Evolutionary conservation across 2,888 invertebrate species (phyloP).

Genomic region (Oscheius onirici): DNA sequence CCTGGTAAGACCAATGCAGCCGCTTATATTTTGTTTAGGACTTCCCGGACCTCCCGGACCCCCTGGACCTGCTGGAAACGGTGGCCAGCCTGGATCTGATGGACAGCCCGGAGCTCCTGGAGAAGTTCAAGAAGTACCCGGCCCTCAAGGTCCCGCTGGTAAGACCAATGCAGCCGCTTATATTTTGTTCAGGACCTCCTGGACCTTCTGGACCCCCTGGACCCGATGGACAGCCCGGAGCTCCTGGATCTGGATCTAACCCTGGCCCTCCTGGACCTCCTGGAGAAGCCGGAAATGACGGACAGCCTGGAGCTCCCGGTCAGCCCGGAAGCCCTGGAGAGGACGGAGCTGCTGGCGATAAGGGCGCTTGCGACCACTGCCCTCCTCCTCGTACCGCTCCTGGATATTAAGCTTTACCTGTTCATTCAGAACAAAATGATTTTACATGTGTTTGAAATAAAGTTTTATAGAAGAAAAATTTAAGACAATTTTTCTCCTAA

Average conservation of each 20-base stretch:
- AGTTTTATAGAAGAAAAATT: no score
- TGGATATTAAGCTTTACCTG: no score
- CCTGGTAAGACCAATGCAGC: conserved; percentile 1
- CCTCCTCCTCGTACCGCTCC: no score
- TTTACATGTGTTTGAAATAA: no score
- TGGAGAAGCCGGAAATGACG: neutral
- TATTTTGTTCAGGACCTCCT: no score
- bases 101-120: neutral
- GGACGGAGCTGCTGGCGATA: neutral
- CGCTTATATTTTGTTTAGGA: neutral
- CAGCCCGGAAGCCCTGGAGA: neutral
- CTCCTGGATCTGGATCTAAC: conserved; percentile 27
- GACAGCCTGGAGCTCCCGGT: neutral
- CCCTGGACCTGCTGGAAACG: neutral
- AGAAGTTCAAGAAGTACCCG: no score
- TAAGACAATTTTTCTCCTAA: no score
- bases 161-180: no score
- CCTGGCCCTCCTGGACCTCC: neutral
- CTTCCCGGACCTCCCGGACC: conserved; percentile 18
- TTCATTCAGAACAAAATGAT: no score
- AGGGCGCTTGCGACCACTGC: neutral
- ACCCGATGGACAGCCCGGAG: neutral
- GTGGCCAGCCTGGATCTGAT: neutral
- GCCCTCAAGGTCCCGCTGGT: no score
- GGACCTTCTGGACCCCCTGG: neutral